Conservation (phyloP, 2,888 invertebrate genomes). For the Lycocerus yunnanus region DNA sequence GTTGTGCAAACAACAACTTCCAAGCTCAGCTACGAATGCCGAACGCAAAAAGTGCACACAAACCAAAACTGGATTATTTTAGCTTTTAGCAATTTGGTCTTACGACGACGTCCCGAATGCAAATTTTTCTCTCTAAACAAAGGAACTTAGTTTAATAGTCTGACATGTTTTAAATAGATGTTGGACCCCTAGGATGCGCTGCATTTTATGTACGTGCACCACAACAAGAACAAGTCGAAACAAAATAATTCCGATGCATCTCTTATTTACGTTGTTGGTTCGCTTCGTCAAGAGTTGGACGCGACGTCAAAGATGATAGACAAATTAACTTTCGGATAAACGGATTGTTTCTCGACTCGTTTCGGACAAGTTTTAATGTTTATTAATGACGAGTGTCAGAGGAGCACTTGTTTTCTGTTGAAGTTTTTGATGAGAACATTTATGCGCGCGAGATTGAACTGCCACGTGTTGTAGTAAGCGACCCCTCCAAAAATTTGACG, state of each 20-base stretch:
- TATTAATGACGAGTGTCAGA: background rate
- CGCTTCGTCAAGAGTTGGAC: background rate
- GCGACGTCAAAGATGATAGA: background rate
- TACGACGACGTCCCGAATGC: slow-evolving; percentile 18
- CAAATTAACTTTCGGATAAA: background rate
- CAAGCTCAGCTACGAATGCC: slow-evolving; percentile 29
- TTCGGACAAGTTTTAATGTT: background rate
- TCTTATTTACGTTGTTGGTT: background rate
- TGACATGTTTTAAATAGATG: slow-evolving; percentile 32
- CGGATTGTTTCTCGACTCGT: background rate
- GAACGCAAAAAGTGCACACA: slow-evolving; percentile 24
- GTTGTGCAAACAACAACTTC: slow-evolving; percentile 40
- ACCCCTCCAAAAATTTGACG: too few relatives aligned
- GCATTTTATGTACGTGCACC: background rate
- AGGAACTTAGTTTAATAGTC: slow-evolving; percentile 33
- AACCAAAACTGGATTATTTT: slow-evolving; percentile 37
- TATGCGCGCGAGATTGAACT: background rate
- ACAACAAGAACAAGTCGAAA: background rate
- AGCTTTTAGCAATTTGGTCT: slow-evolving; percentile 29
- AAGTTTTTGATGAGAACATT: background rate
- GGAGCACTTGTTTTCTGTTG: background rate
- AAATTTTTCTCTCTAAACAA: slow-evolving; percentile 35
- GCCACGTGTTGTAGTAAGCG: background rate
- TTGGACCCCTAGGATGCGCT: slow-evolving; percentile 20
- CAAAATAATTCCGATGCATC: background rate